These are phyloP conservation scores for Pelagia noctiluca DNA, from an alignment of 30 jellyfish, hydroid and myxozoan species.

Conservation along the genomic window DNA sequence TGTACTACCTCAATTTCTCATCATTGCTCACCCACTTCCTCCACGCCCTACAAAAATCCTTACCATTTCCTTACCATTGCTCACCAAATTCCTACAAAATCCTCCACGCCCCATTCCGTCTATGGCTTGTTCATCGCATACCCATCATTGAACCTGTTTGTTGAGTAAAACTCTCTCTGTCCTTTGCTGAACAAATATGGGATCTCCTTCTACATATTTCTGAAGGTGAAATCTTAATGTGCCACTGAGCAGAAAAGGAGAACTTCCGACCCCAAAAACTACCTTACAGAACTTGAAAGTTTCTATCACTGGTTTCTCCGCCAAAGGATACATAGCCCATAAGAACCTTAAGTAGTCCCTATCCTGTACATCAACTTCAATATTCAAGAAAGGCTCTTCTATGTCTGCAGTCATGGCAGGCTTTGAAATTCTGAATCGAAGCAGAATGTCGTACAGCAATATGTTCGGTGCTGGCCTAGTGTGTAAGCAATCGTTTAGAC, in stretches of 20 bases:
- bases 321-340: constrained; percentile 34
- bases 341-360: constrained; percentile 56
- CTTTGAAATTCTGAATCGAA: constrained; percentile 32
- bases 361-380: constrained; percentile 48
- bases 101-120: constrained; percentile 49
- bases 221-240: constrained; percentile 28
- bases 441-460: constrained; percentile 33
- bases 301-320: constrained; percentile 37
- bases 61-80: too few relatives aligned
- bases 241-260: constrained; percentile 54
- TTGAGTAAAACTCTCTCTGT: constrained; percentile 20
- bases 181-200: constrained; percentile 26
- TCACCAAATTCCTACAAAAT: constrained; percentile 43
- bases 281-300: constrained; percentile 7
- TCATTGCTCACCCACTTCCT: too few relatives aligned
- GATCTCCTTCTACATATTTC: constrained; percentile 17
- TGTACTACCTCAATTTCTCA: too few relatives aligned
- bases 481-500: constrained; percentile 43
- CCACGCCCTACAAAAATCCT: too few relatives aligned
- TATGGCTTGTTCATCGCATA: constrained; percentile 4
- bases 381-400: constrained; percentile 43
- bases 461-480: constrained; percentile 8
- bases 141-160: constrained; percentile 19
- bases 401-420: constrained; percentile 53
- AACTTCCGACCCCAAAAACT: constrained; percentile 45